Evolutionary conservation across 2,113 vertebrate genomes (phyloP).

Genomic region (Prinia subflava): DNA sequence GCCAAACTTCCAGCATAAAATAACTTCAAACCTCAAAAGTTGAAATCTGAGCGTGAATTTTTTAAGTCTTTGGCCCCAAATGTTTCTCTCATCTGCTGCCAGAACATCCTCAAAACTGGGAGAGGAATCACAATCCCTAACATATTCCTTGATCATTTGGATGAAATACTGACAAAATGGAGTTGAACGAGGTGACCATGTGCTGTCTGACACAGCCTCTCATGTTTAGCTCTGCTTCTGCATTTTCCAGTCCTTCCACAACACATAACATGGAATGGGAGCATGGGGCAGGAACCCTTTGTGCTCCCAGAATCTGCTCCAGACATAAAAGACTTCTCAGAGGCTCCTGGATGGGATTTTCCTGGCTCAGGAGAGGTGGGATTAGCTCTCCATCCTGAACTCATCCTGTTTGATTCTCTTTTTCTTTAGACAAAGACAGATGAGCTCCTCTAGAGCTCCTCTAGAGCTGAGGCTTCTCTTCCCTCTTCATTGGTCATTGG

Average conservation of each 20-base stretch:
- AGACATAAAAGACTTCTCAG: not conserved
- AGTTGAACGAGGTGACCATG: not conserved
- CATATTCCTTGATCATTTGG: not conserved
- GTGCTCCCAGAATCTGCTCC: not conserved
- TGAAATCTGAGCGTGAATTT: not conserved
- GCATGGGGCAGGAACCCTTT: not conserved
- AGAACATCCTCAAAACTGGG: not conserved
- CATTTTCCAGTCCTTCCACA: not conserved
- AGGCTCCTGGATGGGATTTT: not conserved
- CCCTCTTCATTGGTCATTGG: not conserved
- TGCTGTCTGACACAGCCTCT: not conserved
- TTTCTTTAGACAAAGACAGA: not conserved
- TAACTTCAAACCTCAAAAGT: not conserved
- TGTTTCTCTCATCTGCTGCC: not conserved
- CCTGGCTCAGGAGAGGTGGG: not conserved
- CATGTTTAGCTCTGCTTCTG: not conserved
- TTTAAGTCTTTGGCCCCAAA: not conserved
- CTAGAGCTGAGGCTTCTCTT: not conserved
- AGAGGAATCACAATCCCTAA: not conserved
- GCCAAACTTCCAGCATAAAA: not conserved
- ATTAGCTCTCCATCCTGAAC: not conserved
- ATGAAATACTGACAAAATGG: not conserved
- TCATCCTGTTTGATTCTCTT: accelerated
- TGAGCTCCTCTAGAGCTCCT: not conserved
- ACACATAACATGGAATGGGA: not conserved